Conservation (phyloP, 2,797 vertebrate species). For the Odontamblyopus rebecca region DNA sequence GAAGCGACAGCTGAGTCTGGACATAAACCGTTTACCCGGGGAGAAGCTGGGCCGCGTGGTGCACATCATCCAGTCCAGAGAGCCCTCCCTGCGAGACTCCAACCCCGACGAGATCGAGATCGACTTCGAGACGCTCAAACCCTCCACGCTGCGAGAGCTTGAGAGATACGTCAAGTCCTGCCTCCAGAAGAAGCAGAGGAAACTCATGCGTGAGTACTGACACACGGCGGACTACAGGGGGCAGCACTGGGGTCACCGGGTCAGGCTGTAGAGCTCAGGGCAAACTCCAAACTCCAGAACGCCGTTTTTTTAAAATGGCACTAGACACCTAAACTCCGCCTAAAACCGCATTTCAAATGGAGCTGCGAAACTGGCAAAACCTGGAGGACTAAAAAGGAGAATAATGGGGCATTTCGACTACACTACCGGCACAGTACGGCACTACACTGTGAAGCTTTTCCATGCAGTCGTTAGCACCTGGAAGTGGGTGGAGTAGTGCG, state of each 20-base stretch:
- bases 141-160: conserved; percentile 89
- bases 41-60: conserved; percentile 93
- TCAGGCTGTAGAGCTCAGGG: background rate
- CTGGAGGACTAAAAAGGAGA: too few species aligned
- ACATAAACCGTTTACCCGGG: conserved; percentile 92
- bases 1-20: conserved; percentile 90
- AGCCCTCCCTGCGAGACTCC: conserved; percentile 90
- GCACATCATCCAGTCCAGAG: conserved; percentile 93
- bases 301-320: too few species aligned
- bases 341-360: too few species aligned
- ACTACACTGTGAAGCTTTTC: too few species aligned
- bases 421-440: too few species aligned
- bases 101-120: conserved; percentile 97
- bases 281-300: too few species aligned
- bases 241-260: background rate
- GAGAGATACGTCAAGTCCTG: conserved; percentile 93
- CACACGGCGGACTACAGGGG: background rate
- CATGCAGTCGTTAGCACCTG: too few species aligned
- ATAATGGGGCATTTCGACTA: too few species aligned
- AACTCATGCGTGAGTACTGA: conserved; percentile 51
- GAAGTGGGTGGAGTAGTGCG: too few species aligned
- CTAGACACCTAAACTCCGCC: too few species aligned
- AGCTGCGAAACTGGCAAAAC: too few species aligned
- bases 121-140: conserved; percentile 94
- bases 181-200: conserved; percentile 90